A percentile compares a stretch with the other conserved stretches of the same genome.
phyloP scores from a whole-genome alignment of 2,888 invertebrate genomes.

The Eupeodes latifasciatus region DNA sequence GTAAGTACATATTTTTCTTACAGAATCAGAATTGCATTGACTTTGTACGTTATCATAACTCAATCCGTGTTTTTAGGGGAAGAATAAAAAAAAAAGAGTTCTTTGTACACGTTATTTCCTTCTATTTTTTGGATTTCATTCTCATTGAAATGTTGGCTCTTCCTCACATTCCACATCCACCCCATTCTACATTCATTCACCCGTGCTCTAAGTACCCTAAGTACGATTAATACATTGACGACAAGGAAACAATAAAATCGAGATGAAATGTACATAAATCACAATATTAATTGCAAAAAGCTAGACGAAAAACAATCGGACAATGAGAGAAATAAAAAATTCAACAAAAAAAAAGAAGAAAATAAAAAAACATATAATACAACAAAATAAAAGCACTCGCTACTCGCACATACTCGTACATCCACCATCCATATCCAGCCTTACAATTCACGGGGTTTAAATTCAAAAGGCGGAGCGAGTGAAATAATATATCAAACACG shows the following conservation, averaged over 20 bases:
- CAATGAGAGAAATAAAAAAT: slow-evolving; percentile 35
- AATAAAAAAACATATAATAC: slow-evolving; percentile 6
- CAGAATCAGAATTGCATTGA: neutral
- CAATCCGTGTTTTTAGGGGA: neutral
- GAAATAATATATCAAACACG: slow-evolving; percentile 58
- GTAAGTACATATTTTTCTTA: neutral
- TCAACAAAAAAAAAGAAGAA: too few relatives aligned
- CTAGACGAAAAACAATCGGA: slow-evolving; percentile 66
- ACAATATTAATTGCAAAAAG: slow-evolving; percentile 73
- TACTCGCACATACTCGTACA: slow-evolving; percentile 29
- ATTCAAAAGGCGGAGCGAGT: slow-evolving; percentile 72
- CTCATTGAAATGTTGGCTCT: neutral
- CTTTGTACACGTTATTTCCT: slow-evolving; percentile 7
- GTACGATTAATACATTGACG: slow-evolving; percentile 45
- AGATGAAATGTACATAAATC: slow-evolving; percentile 75
- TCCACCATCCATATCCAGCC: neutral
- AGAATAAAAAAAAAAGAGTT: slow-evolving; percentile 3
- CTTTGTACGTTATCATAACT: neutral
- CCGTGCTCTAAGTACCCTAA: slow-evolving; percentile 36
- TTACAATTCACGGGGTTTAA: slow-evolving; percentile 48
- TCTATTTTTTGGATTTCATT: too few relatives aligned
- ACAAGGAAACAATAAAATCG: slow-evolving; percentile 57
- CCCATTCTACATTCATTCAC: slow-evolving; percentile 46
- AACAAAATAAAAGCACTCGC: slow-evolving; percentile 48
- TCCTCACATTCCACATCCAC: slow-evolving; percentile 1